Evolutionary conservation across 2,113 vertebrate species (phyloP).

Genomic region (Meriones unguiculatus): DNA sequence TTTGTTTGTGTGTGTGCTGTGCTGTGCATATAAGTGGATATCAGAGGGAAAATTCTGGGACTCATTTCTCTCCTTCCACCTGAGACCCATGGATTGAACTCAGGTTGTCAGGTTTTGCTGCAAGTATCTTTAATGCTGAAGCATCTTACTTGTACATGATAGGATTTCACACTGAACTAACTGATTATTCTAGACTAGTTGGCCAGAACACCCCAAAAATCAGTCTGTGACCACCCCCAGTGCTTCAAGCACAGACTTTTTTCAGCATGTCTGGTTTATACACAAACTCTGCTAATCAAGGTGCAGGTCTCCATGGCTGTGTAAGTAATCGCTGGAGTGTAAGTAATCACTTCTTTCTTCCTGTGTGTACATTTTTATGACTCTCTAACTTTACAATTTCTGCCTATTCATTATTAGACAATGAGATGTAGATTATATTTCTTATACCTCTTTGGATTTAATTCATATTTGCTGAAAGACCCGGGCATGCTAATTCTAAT

Average conservation of each 20-base stretch:
- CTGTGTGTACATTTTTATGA: not conserved
- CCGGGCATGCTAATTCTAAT: no score
- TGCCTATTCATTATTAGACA: not conserved
- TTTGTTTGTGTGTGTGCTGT: not conserved
- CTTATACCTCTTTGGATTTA: not conserved
- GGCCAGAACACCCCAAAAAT: no score
- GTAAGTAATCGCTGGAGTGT: not conserved
- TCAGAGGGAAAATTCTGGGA: not conserved
- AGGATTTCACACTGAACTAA: not conserved
- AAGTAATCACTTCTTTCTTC: no score
- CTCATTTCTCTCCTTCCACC: not conserved
- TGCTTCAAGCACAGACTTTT: not conserved
- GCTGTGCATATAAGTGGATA: not conserved
- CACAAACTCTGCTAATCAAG: not conserved
- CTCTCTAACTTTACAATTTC: not conserved
- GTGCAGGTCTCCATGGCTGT: not conserved
- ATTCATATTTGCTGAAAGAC: not conserved
- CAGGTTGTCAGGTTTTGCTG: not conserved
- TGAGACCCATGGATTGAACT: not conserved
- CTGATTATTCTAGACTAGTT: not conserved
- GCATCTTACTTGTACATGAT: not conserved
- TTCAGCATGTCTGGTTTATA: not conserved
- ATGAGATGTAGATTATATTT: not conserved
- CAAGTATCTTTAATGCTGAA: not conserved
- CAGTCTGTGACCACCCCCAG: not conserved